These are phyloP conservation scores for Cryptophagus acutangulus DNA, from an alignment of 2,888 invertebrate species.

Conservation along the genomic window DNA sequence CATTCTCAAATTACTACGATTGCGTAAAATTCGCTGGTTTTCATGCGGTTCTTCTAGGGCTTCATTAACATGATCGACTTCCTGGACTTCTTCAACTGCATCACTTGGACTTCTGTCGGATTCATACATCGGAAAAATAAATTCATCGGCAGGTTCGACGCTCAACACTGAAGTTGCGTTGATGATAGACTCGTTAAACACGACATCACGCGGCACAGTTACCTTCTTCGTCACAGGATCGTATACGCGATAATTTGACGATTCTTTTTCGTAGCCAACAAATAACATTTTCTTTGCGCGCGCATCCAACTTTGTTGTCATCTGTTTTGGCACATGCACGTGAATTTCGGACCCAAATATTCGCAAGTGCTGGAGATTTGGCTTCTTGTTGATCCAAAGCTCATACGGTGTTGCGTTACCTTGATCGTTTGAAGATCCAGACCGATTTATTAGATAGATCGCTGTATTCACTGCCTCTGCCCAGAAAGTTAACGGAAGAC, in stretches of 20 bases:
- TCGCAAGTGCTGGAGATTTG: slow-evolving; percentile 19
- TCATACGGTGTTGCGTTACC: slow-evolving; percentile 22
- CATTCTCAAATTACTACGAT: not conserved
- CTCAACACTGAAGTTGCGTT: slow-evolving; percentile 11
- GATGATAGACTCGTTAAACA: slow-evolving; percentile 16
- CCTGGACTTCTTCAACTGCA: too few species aligned
- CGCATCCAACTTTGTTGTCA: slow-evolving; percentile 15
- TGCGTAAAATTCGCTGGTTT: too few species aligned
- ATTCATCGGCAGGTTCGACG: too few species aligned
- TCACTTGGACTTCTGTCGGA: too few species aligned
- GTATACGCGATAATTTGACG: slow-evolving; percentile 27
- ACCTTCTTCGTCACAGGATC: slow-evolving; percentile 22
- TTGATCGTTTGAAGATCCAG: slow-evolving; percentile 8
- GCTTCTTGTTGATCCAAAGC: slow-evolving; percentile 19
- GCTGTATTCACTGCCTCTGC: slow-evolving; percentile 39
- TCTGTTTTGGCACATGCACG: slow-evolving; percentile 12
- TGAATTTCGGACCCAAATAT: slow-evolving; percentile 24
- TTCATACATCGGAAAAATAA: too few species aligned
- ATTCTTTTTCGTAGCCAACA: slow-evolving; percentile 19
- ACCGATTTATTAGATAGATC: slow-evolving; percentile 29
- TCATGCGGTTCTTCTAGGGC: too few species aligned
- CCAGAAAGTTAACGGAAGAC: slow-evolving; percentile 34
- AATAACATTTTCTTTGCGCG: slow-evolving; percentile 18
- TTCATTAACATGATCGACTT: too few species aligned
- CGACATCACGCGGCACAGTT: slow-evolving; percentile 26